phyloP scores from a whole-genome alignment of 2,113 vertebrate genomes.

The Symphodus melops region DNA sequence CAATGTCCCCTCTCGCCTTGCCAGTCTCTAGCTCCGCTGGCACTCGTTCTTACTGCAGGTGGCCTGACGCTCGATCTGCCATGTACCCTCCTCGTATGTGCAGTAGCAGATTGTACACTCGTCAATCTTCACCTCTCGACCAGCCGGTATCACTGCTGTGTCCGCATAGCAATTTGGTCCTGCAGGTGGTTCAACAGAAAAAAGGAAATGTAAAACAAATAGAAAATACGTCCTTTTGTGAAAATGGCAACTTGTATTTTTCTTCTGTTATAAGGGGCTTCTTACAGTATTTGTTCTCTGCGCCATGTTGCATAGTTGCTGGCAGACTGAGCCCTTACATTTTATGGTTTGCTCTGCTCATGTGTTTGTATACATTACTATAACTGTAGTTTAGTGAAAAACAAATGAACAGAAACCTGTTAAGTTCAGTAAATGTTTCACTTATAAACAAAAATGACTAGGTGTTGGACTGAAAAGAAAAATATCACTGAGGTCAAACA shows the following conservation, averaged over 20 bases:
- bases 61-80: constrained; percentile 96
- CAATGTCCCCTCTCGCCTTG: constrained; percentile 27
- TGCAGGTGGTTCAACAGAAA: constrained; percentile 72
- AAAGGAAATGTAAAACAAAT: constrained; percentile 4
- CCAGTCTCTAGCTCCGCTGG: constrained; percentile 87
- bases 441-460: not conserved
- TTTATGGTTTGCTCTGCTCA: constrained; percentile 8
- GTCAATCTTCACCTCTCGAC: constrained; percentile 95
- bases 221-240: not conserved
- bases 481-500: not conserved
- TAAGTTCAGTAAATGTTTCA: not conserved
- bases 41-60: constrained; percentile 98
- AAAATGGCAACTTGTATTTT: constrained; percentile 34
- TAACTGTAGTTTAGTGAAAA: no score
- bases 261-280: constrained; percentile 2
- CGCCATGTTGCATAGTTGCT: constrained; percentile 4
- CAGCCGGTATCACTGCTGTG: constrained; percentile 94
- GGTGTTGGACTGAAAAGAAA: not conserved
- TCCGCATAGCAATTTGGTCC: constrained; percentile 98
- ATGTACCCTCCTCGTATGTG: constrained; percentile 96
- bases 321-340: constrained; percentile 27
- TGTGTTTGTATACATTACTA: not conserved
- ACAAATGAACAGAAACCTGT: not conserved
- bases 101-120: constrained; percentile 99
- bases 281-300: constrained; percentile 22